phyloP scores from a whole-genome alignment of 1,140 invertebrate genomes.

The Zeugodacus cucurbitae region DNA sequence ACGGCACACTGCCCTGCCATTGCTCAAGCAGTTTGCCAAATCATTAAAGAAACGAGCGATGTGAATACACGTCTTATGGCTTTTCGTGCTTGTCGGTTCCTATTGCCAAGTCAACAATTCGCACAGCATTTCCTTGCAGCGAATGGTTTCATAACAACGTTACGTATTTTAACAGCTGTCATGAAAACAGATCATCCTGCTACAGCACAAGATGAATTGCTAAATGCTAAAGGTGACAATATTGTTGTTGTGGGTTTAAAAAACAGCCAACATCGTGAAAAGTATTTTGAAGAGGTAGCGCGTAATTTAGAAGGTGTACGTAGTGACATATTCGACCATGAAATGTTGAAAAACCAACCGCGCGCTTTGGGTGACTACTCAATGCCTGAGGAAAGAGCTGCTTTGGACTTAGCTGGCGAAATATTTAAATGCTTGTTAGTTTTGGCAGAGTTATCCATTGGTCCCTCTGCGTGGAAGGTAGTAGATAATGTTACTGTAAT shows the following conservation, averaged over 20 bases:
- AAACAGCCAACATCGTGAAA: slow-evolving; percentile 60
- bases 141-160: slow-evolving; percentile 57
- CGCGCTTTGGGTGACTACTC: slow-evolving; percentile 51
- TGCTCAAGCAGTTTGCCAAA: slow-evolving; percentile 59
- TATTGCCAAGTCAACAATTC: slow-evolving; percentile 56
- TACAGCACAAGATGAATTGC: slow-evolving; percentile 42
- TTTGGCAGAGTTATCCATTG: slow-evolving; percentile 56
- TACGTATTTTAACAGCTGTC: slow-evolving; percentile 55
- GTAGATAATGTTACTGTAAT: not conserved
- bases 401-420: slow-evolving; percentile 56
- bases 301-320: slow-evolving; percentile 61
- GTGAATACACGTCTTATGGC: slow-evolving; percentile 62
- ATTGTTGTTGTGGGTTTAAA: slow-evolving; percentile 55
- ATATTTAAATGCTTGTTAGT: slow-evolving; percentile 60
- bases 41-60: slow-evolving; percentile 59
- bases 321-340: slow-evolving; percentile 61
- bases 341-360: slow-evolving; percentile 57
- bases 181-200: slow-evolving; percentile 57
- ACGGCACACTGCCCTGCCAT: slow-evolving; percentile 53
- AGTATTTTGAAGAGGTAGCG: slow-evolving; percentile 64
- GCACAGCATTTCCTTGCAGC: slow-evolving; percentile 54
- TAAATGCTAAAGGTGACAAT: not conserved
- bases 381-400: slow-evolving; percentile 55
- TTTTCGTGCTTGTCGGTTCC: slow-evolving; percentile 59
- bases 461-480: slow-evolving; percentile 55